These are phyloP conservation scores for Carcharodon carcharias DNA, from an alignment of 2,797 vertebrate species.

Conservation along the genomic window DNA sequence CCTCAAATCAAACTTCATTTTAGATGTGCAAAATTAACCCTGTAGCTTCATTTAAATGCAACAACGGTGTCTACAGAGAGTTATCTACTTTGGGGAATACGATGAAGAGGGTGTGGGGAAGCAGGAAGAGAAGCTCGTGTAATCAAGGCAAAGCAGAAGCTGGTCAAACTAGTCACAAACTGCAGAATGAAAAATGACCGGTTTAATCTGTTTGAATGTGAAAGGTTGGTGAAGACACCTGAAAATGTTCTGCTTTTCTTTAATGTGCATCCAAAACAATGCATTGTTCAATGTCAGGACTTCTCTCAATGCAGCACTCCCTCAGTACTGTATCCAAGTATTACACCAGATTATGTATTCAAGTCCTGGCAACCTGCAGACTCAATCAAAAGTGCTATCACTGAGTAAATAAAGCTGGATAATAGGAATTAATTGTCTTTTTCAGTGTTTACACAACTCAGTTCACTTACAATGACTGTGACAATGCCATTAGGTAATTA, in stretches of 20 bases:
- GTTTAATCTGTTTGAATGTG: too few species aligned
- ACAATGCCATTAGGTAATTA: too few species aligned
- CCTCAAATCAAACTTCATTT: not conserved
- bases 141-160: too few species aligned
- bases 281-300: not conserved
- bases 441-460: too few species aligned
- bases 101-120: not conserved
- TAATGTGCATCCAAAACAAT: not conserved
- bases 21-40: not conserved
- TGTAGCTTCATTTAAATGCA: not conserved
- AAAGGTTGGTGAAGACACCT: too few species aligned
- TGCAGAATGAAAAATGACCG: too few species aligned
- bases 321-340: not conserved
- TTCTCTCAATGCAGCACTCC: not conserved
- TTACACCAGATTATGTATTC: not conserved
- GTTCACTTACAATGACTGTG: too few species aligned
- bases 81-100: not conserved
- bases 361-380: not conserved
- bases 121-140: not conserved
- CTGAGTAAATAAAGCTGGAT: not conserved
- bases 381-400: too few species aligned
- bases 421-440: too few species aligned
- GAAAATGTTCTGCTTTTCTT: not conserved
- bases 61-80: not conserved
- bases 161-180: too few species aligned